phyloP scores from a whole-genome alignment of 2,888 invertebrate genomes.

The Boloria selene region DNA sequence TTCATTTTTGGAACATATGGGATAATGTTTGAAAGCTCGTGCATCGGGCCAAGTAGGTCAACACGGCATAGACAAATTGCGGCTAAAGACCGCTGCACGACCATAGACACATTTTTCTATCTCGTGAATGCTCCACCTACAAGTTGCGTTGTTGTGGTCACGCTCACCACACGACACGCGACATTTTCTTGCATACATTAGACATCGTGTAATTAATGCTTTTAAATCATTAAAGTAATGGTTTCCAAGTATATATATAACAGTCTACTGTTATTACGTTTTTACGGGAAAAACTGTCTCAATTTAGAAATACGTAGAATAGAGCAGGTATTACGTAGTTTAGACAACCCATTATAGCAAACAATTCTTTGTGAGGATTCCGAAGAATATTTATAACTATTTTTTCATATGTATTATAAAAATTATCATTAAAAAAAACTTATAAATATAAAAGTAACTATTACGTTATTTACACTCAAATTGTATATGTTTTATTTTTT shows the following conservation, averaged over 20 bases:
- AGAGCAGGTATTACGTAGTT: no score
- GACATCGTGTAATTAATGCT: constrained; percentile 33
- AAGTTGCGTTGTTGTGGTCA: constrained; percentile 44
- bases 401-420: no score
- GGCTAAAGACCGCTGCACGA: constrained; percentile 23
- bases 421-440: no score
- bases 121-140: constrained; percentile 31
- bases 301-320: no score
- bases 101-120: constrained; percentile 19
- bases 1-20: constrained; percentile 19
- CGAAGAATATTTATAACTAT: no score
- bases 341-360: no score
- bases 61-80: constrained; percentile 30
- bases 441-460: no score
- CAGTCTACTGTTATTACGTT: background rate
- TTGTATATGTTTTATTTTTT: no score
- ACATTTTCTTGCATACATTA: constrained; percentile 35
- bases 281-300: background rate
- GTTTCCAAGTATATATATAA: constrained; percentile 26
- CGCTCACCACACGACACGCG: constrained; percentile 44
- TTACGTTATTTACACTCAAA: no score
- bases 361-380: no score
- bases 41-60: constrained; percentile 35
- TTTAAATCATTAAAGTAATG: constrained; percentile 29
- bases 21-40: constrained; percentile 19